A percentile compares a stretch with the other conserved stretches of the same genome.
phyloP scores from a whole-genome alignment of 2,888 invertebrate species.

The Gortyna flavago region DNA sequence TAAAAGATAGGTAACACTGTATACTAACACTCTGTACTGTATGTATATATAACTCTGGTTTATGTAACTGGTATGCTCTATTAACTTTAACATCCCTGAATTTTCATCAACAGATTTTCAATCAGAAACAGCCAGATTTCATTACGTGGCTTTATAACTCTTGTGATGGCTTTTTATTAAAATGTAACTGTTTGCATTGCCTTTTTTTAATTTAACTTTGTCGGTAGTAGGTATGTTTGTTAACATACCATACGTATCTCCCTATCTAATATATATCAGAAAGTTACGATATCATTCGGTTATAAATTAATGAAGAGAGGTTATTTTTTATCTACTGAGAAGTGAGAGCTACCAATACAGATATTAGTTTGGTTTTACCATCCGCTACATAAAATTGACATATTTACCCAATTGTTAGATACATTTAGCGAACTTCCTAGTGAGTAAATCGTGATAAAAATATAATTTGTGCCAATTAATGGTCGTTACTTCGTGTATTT shows the following conservation, averaged over 20 bases:
- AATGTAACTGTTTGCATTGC: slow-evolving; percentile 16
- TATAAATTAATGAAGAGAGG: not conserved
- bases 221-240: not conserved
- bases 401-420: slow-evolving; percentile 15
- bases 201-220: slow-evolving; percentile 17
- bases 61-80: slow-evolving; percentile 3
- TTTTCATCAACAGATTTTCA: slow-evolving; percentile 12
- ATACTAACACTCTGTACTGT: not conserved
- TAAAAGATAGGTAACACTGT: not conserved
- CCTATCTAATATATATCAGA: not conserved
- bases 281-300: not conserved
- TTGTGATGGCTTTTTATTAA: not conserved
- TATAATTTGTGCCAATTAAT: slow-evolving; percentile 49
- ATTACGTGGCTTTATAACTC: not conserved
- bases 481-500: slow-evolving; percentile 25
- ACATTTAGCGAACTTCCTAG: slow-evolving; percentile 23
- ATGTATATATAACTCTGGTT: not conserved
- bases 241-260: not conserved
- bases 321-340: not conserved
- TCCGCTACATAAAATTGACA: not conserved
- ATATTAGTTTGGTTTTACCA: not conserved
- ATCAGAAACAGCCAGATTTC: slow-evolving; percentile 1
- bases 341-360: not conserved
- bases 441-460: slow-evolving; percentile 36
- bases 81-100: slow-evolving; percentile 12